phyloP scores from a whole-genome alignment of 2,888 invertebrate species.

The Gymnoscelis rufifasciata region DNA sequence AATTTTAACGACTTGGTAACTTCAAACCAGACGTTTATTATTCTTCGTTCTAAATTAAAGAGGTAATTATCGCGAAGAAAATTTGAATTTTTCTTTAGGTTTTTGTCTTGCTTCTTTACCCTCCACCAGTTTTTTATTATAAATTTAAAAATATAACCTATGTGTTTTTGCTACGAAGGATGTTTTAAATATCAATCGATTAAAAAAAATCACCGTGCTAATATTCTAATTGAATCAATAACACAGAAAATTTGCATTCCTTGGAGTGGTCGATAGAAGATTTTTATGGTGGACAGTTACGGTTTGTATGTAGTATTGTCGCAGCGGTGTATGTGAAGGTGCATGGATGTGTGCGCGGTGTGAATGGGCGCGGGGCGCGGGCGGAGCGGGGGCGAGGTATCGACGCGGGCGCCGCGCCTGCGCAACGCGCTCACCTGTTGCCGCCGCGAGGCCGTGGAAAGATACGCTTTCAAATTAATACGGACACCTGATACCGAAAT shows the following conservation, averaged over 20 bases:
- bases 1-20: neutral
- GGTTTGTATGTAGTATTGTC: slow-evolving; percentile 23
- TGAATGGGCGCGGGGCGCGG: slow-evolving; percentile 61
- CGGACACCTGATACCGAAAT: slow-evolving; percentile 71
- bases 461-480: slow-evolving; percentile 73
- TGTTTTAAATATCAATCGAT: too few relatives aligned
- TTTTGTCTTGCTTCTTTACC: too few relatives aligned
- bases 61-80: neutral
- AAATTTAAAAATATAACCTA: too few relatives aligned
- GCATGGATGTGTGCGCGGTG: slow-evolving; percentile 54
- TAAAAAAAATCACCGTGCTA: too few relatives aligned
- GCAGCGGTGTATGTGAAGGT: slow-evolving; percentile 26
- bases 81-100: too few relatives aligned
- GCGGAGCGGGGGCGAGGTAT: slow-evolving; percentile 57
- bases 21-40: neutral
- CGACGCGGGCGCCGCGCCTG: slow-evolving; percentile 72
- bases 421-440: slow-evolving; percentile 72
- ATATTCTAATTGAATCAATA: too few relatives aligned
- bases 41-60: neutral
- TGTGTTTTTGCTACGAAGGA: too few relatives aligned
- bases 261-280: neutral
- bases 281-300: slow-evolving; percentile 4
- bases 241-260: too few relatives aligned
- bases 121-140: too few relatives aligned
- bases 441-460: slow-evolving; percentile 73